Evolutionary conservation across 1,140 invertebrate genomes (phyloP), one percentile per base, ranked within the genome.

Genomic region (Calycopis cecrops): DNA sequence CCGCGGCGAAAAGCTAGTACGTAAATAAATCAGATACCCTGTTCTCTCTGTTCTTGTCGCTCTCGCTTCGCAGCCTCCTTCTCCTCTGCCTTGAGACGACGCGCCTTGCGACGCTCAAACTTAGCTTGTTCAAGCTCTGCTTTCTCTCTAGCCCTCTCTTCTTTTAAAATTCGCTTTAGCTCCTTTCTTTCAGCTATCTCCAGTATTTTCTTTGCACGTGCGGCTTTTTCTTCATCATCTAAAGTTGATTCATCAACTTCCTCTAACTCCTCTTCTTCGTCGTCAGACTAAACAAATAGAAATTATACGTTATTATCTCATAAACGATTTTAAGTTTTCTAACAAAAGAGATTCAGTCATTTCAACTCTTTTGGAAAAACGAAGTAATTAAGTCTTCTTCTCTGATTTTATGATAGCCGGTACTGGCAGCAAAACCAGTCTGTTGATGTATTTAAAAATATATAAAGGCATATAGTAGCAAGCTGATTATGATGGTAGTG

Each of bases 161-260:
- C 77, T 35, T 49, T 71, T 0, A 66, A 66, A 3, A 80, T 6
- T 12, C 69, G 62, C 28, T 60, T 76, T 21, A 66, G 71, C 61
- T 82, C 79, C 0, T 64, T 57, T 2, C 56, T 60, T 18, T 67
- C 60, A 17, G 60, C 55, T 35, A 79, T 75, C 38, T 73, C 65
- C 40, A 55, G 44, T 3, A 73, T 7, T 52, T 77, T 80, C 17
- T 63, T 55, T 14, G 65, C 73, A 9, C 79, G 67, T 8, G 75
- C 73, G 9, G 55, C 60, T 56, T 66, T 76, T 50, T 87, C 84
- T 4, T 87, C 84, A 4, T 85, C 79, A 38, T 85, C 81, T 16
- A 87, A 59, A 11, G 80, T 77, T 1, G 63, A 40, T 59, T 85
- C 80, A 61, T 88, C 86, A 8, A 87, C 71, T 68, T 86, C 79